These are phyloP conservation scores for Chironomus riparius DNA, from an alignment of 2,888 invertebrate genomes.

Conservation along the genomic window DNA sequence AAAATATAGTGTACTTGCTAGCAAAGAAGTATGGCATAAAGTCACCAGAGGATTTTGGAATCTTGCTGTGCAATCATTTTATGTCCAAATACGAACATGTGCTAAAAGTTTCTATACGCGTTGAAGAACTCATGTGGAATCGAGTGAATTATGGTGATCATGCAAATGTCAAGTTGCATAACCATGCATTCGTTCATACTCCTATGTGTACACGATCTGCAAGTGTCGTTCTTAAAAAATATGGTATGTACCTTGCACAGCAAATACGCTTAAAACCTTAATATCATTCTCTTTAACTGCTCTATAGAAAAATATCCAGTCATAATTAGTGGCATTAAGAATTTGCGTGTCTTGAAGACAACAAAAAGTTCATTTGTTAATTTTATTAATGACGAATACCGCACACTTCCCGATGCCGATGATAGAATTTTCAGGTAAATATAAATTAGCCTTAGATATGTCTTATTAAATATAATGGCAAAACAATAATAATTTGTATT, in stretches of 20 bases:
- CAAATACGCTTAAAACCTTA: conserved; percentile 5
- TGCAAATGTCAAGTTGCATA: conserved; percentile 49
- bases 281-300: conserved; percentile 2
- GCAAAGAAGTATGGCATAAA: conserved; percentile 70
- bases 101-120: conserved; percentile 55
- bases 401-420: conserved; percentile 62
- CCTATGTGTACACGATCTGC: conserved; percentile 59
- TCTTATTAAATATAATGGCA: background rate
- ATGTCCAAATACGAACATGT: conserved; percentile 67
- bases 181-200: conserved; percentile 66
- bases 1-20: conserved; percentile 69
- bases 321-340: conserved; percentile 60
- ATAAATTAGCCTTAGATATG: background rate
- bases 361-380: conserved; percentile 73
- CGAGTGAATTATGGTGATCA: conserved; percentile 48
- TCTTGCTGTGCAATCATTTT: conserved; percentile 65
- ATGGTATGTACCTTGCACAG: conserved; percentile 48
- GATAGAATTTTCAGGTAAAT: conserved; percentile 59
- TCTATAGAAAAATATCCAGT: conserved; percentile 46
- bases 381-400: conserved; percentile 69
- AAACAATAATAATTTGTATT: background rate
- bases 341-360: conserved; percentile 65
- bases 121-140: conserved; percentile 71
- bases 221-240: conserved; percentile 55
- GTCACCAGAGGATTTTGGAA: conserved; percentile 67